Evolutionary conservation across 2,888 invertebrate species (phyloP).

Genomic region (Synergus umbraculus): DNA sequence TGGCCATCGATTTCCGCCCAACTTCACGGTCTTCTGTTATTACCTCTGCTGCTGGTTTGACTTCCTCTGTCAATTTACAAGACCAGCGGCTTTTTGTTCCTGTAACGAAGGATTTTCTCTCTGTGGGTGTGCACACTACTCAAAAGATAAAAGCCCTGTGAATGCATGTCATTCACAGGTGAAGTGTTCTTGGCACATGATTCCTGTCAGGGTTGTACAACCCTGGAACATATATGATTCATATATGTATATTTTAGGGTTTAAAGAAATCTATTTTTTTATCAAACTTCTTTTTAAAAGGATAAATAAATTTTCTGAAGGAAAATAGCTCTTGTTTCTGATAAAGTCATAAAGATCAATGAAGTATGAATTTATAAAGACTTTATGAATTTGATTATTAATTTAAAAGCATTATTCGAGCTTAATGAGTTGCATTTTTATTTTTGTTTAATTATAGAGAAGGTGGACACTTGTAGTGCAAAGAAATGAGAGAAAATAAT

Average conservation of each 20-base stretch:
- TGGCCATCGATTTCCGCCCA: conserved; percentile 77
- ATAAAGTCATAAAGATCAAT: background rate
- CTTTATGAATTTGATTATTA: background rate
- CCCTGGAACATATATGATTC: too few relatives aligned
- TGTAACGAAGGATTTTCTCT: conserved; percentile 40
- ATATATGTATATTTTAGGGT: too few relatives aligned
- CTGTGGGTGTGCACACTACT: background rate
- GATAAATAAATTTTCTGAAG: background rate
- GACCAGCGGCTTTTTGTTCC: conserved; percentile 49
- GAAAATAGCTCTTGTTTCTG: background rate
- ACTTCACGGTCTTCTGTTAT: conserved; percentile 59
- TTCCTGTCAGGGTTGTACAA: background rate
- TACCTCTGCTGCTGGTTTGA: conserved; percentile 52
- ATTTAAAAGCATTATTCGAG: conserved; percentile 9
- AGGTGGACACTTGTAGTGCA: background rate
- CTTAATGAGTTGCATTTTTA: background rate
- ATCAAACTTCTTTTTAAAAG: background rate
- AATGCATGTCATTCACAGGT: conserved; percentile 31
- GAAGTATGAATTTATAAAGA: background rate
- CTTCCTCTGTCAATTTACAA: conserved; percentile 44
- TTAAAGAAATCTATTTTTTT: background rate
- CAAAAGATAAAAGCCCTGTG: background rate
- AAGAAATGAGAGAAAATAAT: conserved; percentile 20
- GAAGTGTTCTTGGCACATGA: conserved; percentile 27
- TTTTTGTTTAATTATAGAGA: background rate